Base-by-base conservation (phyloP, 1,140 invertebrate species). In the Zaprionus taronus region DNA sequence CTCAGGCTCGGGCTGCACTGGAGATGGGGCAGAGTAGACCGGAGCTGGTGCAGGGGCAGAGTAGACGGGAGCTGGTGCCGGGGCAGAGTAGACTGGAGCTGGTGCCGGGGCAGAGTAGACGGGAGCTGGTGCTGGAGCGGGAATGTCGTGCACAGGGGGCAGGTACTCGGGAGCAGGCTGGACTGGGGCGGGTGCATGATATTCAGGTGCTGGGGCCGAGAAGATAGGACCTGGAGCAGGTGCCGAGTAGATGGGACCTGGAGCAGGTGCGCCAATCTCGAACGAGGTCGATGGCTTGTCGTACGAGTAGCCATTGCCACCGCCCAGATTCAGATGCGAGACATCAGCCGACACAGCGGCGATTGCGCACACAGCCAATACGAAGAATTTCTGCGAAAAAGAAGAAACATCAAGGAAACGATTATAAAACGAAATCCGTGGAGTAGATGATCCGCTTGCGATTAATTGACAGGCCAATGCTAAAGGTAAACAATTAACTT, bases 301-400 rank as follows among this genome's bases (percentile, higher is more conserved):
- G 64, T 91, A 91, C 51, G 61, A 70, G 73, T 91, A 91, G 7
- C 90, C 89, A 55, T 90, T 90, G 26, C 81, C 89, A 20, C 62
- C 71, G 15, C 81, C 82, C 77, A 85, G 68, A 61, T 80, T 75
- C 49, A 91, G 62, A 44, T 91, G 89, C 20, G 89, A 91, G 14
- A 91, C 89, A 79, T 91, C 90, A 63, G 84, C 89, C 57, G 90
- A 71, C 28, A 82, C 89, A 47, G 62, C 75, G 71, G 82, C 89
- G 22, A 91, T 84, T 49, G 79, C 80, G 75, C 80, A 91, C 55
- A 91, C 80, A 77, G 84, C 85, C 70, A 91, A 86, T 44, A 91
- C 73, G 80, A 91, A 83, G 72, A 91, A 81, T 91, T 91, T 91
- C 89, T 91, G 65, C 41, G 79, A 77, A 44, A n/a, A 15, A 58